Conservation (phyloP, 2,888 invertebrate species). For the Pristionchus arcanus region DNA sequence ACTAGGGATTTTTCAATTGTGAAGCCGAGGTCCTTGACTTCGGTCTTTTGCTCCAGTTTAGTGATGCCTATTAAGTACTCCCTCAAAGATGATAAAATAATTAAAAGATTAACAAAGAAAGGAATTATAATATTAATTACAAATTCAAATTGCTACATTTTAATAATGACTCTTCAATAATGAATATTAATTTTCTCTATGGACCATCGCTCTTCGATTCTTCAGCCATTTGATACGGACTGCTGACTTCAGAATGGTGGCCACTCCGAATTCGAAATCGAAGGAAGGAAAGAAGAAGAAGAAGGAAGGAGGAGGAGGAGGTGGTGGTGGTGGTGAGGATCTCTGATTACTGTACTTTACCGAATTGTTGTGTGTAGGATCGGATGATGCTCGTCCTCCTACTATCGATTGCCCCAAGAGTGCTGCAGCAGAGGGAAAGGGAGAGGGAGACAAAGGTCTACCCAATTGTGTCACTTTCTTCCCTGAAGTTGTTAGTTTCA, state of each 20-base stretch:
- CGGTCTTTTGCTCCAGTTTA: too few relatives aligned
- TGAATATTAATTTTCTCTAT: neutral
- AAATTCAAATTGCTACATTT: neutral
- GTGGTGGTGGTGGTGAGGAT: neutral
- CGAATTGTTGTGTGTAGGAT: neutral
- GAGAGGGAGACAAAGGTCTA: slow-evolving; percentile 11
- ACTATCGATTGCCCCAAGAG: slow-evolving; percentile 25
- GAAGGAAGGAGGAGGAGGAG: neutral
- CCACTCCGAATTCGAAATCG: slow-evolving; percentile 3
- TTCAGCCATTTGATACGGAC: neutral
- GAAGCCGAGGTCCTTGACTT: too few relatives aligned
- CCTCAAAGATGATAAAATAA: too few relatives aligned
- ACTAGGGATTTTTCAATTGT: too few relatives aligned
- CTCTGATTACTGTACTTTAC: neutral
- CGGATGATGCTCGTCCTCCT: neutral
- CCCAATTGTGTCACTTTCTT: slow-evolving; percentile 27
- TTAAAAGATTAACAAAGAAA: neutral
- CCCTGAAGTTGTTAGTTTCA: slow-evolving; percentile 16
- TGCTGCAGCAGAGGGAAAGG: neutral
- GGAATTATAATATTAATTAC: neutral
- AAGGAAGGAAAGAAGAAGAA: slow-evolving; percentile 34
- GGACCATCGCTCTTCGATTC: neutral
- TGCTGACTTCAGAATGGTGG: neutral
- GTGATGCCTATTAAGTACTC: too few relatives aligned
- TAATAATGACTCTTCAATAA: neutral